phyloP scores from a whole-genome alignment of 2,113 vertebrate genomes.

The Cyprinodon brontotheroides region DNA sequence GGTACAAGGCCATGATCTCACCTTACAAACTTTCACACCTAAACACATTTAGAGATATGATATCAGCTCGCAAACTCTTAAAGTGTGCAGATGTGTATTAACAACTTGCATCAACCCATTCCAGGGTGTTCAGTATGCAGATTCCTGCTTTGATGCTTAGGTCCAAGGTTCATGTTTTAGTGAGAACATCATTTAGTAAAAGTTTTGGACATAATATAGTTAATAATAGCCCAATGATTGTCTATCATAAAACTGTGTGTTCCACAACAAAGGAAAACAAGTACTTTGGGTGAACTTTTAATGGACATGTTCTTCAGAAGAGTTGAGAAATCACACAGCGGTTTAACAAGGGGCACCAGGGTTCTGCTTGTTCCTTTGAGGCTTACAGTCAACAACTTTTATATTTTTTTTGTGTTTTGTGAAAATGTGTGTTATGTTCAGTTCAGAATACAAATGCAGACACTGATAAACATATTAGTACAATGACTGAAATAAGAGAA shows the following conservation, averaged over 20 bases:
- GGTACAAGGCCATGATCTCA: slow-evolving; percentile 54
- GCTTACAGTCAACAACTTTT: too few species aligned
- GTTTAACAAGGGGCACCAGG: too few species aligned
- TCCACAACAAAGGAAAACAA: too few species aligned
- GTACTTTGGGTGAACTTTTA: too few species aligned
- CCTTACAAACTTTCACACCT: slow-evolving; percentile 46
- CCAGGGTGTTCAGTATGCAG: slow-evolving; percentile 25
- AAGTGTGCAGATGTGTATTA: slow-evolving; percentile 51
- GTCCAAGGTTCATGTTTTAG: slow-evolving; percentile 10
- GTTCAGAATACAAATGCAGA: too few species aligned
- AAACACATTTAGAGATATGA: slow-evolving; percentile 34
- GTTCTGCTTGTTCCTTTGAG: too few species aligned
- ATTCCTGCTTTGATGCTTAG: neutral
- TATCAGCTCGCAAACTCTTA: slow-evolving; percentile 49
- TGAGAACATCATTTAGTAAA: neutral
- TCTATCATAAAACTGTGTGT: neutral
- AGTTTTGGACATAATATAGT: slow-evolving; percentile 14
- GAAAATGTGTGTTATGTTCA: too few species aligned
- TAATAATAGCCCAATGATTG: neutral
- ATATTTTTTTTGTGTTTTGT: too few species aligned
- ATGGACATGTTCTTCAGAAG: too few species aligned
- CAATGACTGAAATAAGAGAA: too few species aligned
- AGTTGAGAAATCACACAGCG: too few species aligned
- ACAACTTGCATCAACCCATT: slow-evolving; percentile 37
- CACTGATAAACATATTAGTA: too few species aligned